A percentile compares a stretch with the other conserved stretches of the same genome.
These are phyloP conservation scores for Stenichneumon culpator DNA, from an alignment of 2,888 invertebrate species.

Conservation along the genomic window DNA sequence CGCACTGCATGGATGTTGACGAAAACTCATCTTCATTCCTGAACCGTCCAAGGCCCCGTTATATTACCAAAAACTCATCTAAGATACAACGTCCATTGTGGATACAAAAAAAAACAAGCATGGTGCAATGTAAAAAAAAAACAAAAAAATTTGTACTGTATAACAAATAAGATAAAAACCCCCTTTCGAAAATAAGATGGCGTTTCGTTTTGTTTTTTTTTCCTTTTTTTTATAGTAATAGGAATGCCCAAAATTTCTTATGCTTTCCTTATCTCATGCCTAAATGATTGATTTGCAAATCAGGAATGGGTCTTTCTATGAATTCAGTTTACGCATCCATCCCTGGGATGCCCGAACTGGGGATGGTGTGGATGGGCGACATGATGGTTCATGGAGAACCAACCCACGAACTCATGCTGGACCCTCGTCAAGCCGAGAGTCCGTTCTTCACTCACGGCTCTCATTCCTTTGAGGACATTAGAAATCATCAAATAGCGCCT, in stretches of 20 bases:
- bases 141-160: not conserved
- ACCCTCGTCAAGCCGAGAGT: conserved; percentile 83
- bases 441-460: conserved; percentile 82
- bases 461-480: conserved; percentile 82
- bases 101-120: not conserved
- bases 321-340: conserved; percentile 84
- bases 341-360: conserved; percentile 87
- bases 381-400: conserved; percentile 84
- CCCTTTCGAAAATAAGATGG: not conserved
- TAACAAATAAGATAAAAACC: not conserved
- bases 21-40: conserved; percentile 20
- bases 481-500: conserved; percentile 83
- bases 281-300: conserved; percentile 70
- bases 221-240: not conserved
- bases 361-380: conserved; percentile 90
- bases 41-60: not conserved
- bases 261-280: conserved; percentile 40
- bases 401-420: conserved; percentile 83
- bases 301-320: conserved; percentile 81
- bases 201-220: conserved; percentile 14
- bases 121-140: not conserved
- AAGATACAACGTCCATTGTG: too few species aligned
- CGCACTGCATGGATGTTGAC: conserved; percentile 10
- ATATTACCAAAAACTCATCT: not conserved
- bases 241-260: conserved; percentile 8